Evolutionary conservation across 2,888 invertebrate genomes (phyloP).

Genomic region (Microctonus brassicae): DNA sequence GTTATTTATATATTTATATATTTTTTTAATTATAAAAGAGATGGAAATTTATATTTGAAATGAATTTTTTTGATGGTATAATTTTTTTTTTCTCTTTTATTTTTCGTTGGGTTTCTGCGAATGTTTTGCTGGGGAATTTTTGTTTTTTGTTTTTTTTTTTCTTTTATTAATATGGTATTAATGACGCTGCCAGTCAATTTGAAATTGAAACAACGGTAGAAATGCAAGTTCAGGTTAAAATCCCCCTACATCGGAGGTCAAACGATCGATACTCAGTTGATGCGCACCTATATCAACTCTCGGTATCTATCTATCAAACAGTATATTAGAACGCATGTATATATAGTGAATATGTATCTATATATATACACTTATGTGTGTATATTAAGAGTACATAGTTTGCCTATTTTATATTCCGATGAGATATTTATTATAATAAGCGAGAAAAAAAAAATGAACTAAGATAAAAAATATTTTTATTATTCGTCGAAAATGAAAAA

Average conservation of each 20-base stretch:
- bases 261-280: conserved; percentile 55
- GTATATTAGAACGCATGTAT: neutral
- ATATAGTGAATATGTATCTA: neutral
- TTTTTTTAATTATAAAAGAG: too few relatives aligned
- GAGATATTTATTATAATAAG: neutral
- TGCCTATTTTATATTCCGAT: conserved; percentile 48
- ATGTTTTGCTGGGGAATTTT: too few relatives aligned
- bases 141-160: neutral
- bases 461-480: too few relatives aligned
- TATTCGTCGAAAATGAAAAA: too few relatives aligned
- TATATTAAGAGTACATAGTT: conserved; percentile 31
- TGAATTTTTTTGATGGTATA: too few relatives aligned
- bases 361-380: neutral
- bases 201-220: conserved; percentile 21
- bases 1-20: too few relatives aligned
- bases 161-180: conserved; percentile 1
- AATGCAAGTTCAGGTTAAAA: conserved; percentile 48
- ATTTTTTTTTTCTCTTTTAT: too few relatives aligned
- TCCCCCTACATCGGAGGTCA: conserved; percentile 48
- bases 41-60: too few relatives aligned
- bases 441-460: too few relatives aligned
- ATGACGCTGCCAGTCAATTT: conserved; percentile 1
- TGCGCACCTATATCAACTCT: conserved; percentile 32
- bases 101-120: too few relatives aligned
- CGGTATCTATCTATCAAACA: conserved; percentile 50